Base-by-base conservation (phyloP, 2,113 vertebrate genomes). In the Dipodomys ordii region DNA sequence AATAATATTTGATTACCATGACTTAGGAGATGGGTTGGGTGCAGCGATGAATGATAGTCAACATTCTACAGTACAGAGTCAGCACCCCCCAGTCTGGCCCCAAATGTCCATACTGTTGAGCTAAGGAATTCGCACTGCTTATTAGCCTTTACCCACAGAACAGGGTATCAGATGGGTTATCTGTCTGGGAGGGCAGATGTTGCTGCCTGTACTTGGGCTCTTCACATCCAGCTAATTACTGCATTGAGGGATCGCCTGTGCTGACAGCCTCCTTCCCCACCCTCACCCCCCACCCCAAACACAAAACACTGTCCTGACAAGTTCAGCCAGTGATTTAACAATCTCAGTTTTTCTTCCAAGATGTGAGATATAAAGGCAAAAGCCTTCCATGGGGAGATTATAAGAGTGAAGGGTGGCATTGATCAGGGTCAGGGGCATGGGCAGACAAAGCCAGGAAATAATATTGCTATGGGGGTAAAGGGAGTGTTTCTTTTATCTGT, bases 201-300 rank as follows among this genome's bases (percentile, higher is more conserved):
- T 19, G 28, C 79, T 6, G 53, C 92, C 53, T 57, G 62, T 60
- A 18, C 28, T 35, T 7, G 20, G 16, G 23, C 49, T 80, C 25
- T n/a, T 82, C 71, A 69, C 60, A 39, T 16, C n/a, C 10, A 7
- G 49, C 84, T 91, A 92, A 95, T 91, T 28, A 74, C 30, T 9
- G 25, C 83, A 22, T 64, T 86, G 72, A 15, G 32, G 4, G 74
- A 83, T 15, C 2, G n/a, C 72, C 93, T 89, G 91, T 84, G 39
- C 49, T 0, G 16, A 71, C 73, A 25, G 77, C 27, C 83, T 89
- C 80, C 81, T 77, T 32, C n/a, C 27, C 8, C 9, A 28, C 28
- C 30, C 53, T 57, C 53, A 39, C 39, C 39, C 39, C 39, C 39
- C 39, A 39, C 69, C 68, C 74, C 39, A 10, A n/a, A 71, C 49